Evolutionary conservation across 1,140 invertebrate genomes (phyloP), one percentile per base, ranked within the genome.

Genomic region (Leguminivora glycinivorella): DNA sequence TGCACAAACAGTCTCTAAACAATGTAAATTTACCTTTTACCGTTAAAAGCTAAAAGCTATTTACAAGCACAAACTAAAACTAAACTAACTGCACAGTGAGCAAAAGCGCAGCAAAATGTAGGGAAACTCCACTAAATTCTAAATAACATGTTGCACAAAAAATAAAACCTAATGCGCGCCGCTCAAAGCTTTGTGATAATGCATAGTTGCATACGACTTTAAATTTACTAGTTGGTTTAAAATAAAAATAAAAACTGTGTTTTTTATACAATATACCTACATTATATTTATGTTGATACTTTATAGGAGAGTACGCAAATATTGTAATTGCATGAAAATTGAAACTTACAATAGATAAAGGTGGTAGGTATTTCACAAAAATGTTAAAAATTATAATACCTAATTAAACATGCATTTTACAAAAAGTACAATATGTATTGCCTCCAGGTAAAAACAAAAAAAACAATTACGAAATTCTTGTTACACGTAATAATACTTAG

Each of bases 401-500:
- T n/a, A 34, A 38, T 14, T 38, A 4, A 38, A 34, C 6, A 34
- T 34, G 5, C 31, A 31, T 7, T 31, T 31, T 38, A 38, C 6
- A 38, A 38, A 38, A 14, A 2, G 5, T 6, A 2, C 6, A 6
- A 17, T 19, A 56, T n/a, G 26, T 63, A 34, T 31, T 63, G 26
- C 25, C 26, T 63, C 3, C 47, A 52, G 47, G n/a, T 14, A 12
- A 69, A 56, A 69, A 40, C 72, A 67, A 78, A 83, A 78, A 79
- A 76, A 71, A 58, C 78, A 76, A 83, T 83, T 84, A 83, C 77
- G 67, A 71, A 85, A 84, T 70, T 71, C 75, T 75, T 73, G 75
- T 74, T 74, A 79, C 74, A 78, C 78, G 75, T 78, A 78, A 83
- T 78, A n/a, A n/a, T n/a, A n/a, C n/a, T n/a, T n/a, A 78, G 77